Percentiles rank a stretch among this genome's conserved stretches.
Conservation (phyloP, 2,113 vertebrate genomes). For the Osmerus mordax region DNA sequence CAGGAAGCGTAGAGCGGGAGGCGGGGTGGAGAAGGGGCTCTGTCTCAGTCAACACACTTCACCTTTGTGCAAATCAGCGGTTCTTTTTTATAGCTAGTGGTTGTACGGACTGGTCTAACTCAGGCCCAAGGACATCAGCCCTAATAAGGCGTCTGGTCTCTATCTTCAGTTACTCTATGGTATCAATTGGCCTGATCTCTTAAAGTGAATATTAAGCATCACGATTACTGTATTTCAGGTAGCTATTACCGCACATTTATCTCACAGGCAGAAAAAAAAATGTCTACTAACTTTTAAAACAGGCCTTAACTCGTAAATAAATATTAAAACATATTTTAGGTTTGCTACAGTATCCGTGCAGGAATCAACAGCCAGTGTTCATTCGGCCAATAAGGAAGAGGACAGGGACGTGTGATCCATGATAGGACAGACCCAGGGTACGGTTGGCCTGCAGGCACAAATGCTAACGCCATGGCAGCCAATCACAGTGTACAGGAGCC, state of each 20-base stretch:
- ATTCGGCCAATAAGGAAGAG: constrained; percentile 30
- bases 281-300: too few relatives aligned
- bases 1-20: constrained; percentile 8
- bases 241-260: too few relatives aligned
- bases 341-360: not conserved
- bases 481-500: constrained; percentile 50
- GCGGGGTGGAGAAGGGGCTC: not conserved
- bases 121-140: too few relatives aligned
- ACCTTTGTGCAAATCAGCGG: constrained; percentile 30
- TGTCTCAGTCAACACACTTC: not conserved
- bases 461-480: constrained; percentile 34
- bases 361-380: constrained; percentile 22
- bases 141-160: too few relatives aligned
- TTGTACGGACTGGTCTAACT: not conserved
- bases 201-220: too few relatives aligned
- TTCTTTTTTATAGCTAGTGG: not conserved
- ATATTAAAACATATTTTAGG: too few relatives aligned
- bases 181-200: too few relatives aligned
- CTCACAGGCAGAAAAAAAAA: too few relatives aligned
- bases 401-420: constrained; percentile 48
- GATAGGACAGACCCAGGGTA: constrained; percentile 39
- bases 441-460: constrained; percentile 35
- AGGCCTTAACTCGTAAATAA: too few relatives aligned
- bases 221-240: too few relatives aligned
- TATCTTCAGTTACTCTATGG: too few relatives aligned